Evolutionary conservation across 2,113 vertebrate genomes (phyloP).

Genomic region (Neopipo cinnamomea): DNA sequence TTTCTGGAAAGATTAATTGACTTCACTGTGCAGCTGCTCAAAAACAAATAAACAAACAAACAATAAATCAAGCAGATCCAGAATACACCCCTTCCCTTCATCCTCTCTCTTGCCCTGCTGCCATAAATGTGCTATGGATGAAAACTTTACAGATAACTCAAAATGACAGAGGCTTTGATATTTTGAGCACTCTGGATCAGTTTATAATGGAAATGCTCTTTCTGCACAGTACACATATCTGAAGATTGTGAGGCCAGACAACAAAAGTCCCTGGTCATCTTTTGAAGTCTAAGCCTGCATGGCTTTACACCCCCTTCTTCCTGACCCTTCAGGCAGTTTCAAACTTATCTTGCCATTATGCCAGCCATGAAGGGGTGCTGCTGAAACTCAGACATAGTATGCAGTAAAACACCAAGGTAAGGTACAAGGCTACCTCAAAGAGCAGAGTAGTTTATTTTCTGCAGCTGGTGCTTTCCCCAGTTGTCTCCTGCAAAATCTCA

Average conservation of each 20-base stretch:
- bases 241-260: neutral
- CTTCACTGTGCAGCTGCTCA: neutral
- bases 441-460: neutral
- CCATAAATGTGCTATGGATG: neutral
- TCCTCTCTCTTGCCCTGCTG: neutral
- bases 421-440: neutral
- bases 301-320: neutral
- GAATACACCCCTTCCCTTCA: neutral
- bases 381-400: neutral
- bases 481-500: neutral
- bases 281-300: neutral
- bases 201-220: neutral
- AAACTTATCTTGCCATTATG: neutral
- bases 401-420: neutral
- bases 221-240: neutral
- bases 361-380: neutral
- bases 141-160: neutral
- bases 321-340: neutral
- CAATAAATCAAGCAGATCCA: neutral
- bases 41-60: neutral
- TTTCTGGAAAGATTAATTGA: neutral
- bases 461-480: neutral
- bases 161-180: neutral
- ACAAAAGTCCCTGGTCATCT: neutral
- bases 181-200: neutral